Conservation (phyloP, 2,113 vertebrate species). For the Epinephelus fuscoguttatus region DNA sequence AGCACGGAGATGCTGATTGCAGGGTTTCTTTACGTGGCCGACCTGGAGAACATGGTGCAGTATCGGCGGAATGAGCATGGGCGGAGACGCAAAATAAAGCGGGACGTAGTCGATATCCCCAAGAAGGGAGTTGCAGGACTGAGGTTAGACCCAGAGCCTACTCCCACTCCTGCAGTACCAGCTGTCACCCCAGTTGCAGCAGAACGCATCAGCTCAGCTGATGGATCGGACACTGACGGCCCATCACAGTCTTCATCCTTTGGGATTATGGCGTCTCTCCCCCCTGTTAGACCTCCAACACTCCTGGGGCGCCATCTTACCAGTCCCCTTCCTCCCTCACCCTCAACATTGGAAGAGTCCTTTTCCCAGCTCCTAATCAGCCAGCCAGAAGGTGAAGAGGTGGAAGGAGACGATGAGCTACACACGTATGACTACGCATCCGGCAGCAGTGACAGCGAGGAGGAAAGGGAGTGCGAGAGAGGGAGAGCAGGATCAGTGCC, state of each 20-base stretch:
- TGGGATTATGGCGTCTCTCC: conserved; percentile 72
- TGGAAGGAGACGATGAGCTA: conserved; percentile 82
- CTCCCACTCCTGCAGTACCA: conserved; percentile 59
- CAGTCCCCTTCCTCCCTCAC: conserved; percentile 78
- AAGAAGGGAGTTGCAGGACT: conserved; percentile 98
- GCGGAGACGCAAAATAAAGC: conserved; percentile 95
- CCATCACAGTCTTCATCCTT: conserved; percentile 63
- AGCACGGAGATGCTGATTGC: conserved; percentile 98
- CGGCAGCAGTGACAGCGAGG: conserved; percentile 88
- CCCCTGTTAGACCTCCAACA: conserved; percentile 85
- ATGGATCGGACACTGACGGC: conserved; percentile 87
- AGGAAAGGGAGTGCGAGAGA: conserved; percentile 70
- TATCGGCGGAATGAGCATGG: conserved; percentile 96
- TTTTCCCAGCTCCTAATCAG: conserved; percentile 91
- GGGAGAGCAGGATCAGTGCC: conserved; percentile 52
- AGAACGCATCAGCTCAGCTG: conserved; percentile 89
- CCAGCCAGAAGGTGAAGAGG: conserved; percentile 86
- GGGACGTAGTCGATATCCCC: conserved; percentile 95
- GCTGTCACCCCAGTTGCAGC: conserved; percentile 74
- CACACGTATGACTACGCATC: conserved; percentile 89
- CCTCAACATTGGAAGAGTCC: conserved; percentile 88
- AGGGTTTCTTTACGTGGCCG: conserved; percentile 95
- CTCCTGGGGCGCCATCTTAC: conserved; percentile 88
- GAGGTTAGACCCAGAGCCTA: conserved; percentile 91
- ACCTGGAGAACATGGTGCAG: conserved; percentile 98